A percentile compares a stretch with the other conserved stretches of the same genome.
Evolutionary conservation across 2,888 invertebrate genomes (phyloP).

Genomic region (Ferrisia virgata): DNA sequence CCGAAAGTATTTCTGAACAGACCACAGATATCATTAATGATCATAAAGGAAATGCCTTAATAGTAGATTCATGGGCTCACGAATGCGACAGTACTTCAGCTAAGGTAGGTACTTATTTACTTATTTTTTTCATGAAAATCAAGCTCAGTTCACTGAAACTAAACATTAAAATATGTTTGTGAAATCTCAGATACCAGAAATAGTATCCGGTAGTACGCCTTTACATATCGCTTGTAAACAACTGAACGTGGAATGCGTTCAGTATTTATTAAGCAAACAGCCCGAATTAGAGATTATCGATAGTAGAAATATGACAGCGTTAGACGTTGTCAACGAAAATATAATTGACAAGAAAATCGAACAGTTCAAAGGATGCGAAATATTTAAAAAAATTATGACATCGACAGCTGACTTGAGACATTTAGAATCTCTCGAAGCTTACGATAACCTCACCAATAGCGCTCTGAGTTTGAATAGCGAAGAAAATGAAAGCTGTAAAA

Average conservation of each 20-base stretch:
- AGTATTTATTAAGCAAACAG: constrained; percentile 57
- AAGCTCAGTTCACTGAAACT: neutral
- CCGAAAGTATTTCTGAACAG: constrained; percentile 22
- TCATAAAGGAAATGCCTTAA: neutral
- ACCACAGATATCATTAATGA: neutral
- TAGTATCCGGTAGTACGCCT: constrained; percentile 61
- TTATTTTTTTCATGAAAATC: too few species aligned
- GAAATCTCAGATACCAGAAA: neutral
- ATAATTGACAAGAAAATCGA: neutral
- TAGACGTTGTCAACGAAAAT: constrained; percentile 58
- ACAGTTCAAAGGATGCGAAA: neutral
- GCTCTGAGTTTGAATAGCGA: neutral
- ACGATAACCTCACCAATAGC: neutral
- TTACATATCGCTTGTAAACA: constrained; percentile 61
- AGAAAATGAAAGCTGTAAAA: neutral
- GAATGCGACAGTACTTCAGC: neutral
- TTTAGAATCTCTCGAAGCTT: neutral
- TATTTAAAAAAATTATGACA: neutral
- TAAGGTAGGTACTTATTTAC: neutral
- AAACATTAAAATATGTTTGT: neutral
- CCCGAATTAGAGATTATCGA: constrained; percentile 57
- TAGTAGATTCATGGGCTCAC: neutral
- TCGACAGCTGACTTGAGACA: neutral
- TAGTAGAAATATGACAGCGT: constrained; percentile 55
- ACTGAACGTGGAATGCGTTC: constrained; percentile 57